Percentiles rank a stretch among this genome's conserved stretches.
phyloP scores from a whole-genome alignment of 1,140 invertebrate species.

The Harpegnathos saltator region DNA sequence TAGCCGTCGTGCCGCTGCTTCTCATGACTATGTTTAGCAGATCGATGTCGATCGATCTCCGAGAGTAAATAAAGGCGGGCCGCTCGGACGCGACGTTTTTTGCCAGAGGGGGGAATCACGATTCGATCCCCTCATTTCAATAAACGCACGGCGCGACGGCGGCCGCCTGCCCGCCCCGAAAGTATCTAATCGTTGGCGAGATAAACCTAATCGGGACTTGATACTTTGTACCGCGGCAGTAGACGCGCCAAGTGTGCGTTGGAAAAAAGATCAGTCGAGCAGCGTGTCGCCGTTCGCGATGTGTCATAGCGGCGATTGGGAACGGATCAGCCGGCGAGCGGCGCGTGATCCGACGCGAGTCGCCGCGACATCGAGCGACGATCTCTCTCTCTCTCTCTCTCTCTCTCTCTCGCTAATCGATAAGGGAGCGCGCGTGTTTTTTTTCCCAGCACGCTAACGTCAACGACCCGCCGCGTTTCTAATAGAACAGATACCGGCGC shows the following conservation, averaged over 20 bases:
- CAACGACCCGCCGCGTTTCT: slow-evolving; percentile 49
- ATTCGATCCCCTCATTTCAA: slow-evolving; percentile 52
- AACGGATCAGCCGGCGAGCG: slow-evolving; percentile 16
- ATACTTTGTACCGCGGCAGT: slow-evolving; percentile 10
- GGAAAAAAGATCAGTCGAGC: slow-evolving; percentile 23
- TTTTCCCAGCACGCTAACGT: slow-evolving; percentile 34
- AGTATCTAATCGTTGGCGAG: slow-evolving; percentile 55
- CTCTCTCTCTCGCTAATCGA: no score
- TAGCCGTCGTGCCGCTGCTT: neutral
- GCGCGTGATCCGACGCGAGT: neutral
- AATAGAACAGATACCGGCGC: slow-evolving; percentile 20
- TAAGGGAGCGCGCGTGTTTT: slow-evolving; percentile 33
- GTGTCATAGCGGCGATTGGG: slow-evolving; percentile 22
- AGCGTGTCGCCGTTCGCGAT: neutral
- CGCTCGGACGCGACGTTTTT: slow-evolving; percentile 20
- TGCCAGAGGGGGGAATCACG: slow-evolving; percentile 36
- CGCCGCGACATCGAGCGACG: neutral
- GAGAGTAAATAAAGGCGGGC: slow-evolving; percentile 38
- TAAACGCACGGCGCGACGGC: slow-evolving; percentile 13
- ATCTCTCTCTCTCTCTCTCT: no score
- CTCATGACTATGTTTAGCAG: slow-evolving; percentile 3
- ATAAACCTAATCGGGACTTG: slow-evolving; percentile 57
- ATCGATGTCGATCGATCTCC: slow-evolving; percentile 19
- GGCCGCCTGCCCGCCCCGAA: neutral
- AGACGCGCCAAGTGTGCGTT: neutral